Evolutionary conservation across 2,113 vertebrate genomes (phyloP).

Genomic region (Oncorhynchus clarkii): DNA sequence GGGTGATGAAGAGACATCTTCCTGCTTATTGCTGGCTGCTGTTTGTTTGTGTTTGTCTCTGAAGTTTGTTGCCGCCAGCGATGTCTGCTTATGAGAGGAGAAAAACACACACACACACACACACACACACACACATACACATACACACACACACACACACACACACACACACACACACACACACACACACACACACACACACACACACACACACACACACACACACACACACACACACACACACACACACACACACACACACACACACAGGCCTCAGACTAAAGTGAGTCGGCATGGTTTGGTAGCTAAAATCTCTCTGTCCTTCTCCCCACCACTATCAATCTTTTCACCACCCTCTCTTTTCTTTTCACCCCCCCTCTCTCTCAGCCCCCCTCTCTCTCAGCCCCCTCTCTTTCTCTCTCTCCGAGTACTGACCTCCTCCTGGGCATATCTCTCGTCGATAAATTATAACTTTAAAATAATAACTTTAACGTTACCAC

Average conservation of each 20-base stretch:
- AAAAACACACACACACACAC: background rate
- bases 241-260: background rate
- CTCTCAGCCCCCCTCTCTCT: too few relatives aligned
- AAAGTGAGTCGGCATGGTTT: too few relatives aligned
- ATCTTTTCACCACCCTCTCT: conserved; percentile 1
- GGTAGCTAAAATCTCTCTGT: background rate
- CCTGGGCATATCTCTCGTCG: conserved; percentile 29
- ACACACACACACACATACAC: background rate
- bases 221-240: background rate
- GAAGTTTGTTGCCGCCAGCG: too few relatives aligned
- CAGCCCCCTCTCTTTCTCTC: conserved; percentile 2
- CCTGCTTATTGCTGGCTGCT: background rate
- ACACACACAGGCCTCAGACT: background rate
- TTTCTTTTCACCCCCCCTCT: too few relatives aligned
- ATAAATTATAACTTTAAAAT: conserved; percentile 58
- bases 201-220: background rate
- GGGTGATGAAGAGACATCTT: too few relatives aligned
- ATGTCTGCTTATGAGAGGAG: too few relatives aligned
- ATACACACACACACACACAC: background rate
- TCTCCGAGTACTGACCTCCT: conserved; percentile 7
- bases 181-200: background rate
- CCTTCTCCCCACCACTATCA: background rate
- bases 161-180: background rate
- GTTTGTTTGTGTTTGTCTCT: background rate
- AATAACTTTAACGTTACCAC: conserved; percentile 40